phyloP scores from a whole-genome alignment of 2,888 invertebrate species.

The Noctua comes region DNA sequence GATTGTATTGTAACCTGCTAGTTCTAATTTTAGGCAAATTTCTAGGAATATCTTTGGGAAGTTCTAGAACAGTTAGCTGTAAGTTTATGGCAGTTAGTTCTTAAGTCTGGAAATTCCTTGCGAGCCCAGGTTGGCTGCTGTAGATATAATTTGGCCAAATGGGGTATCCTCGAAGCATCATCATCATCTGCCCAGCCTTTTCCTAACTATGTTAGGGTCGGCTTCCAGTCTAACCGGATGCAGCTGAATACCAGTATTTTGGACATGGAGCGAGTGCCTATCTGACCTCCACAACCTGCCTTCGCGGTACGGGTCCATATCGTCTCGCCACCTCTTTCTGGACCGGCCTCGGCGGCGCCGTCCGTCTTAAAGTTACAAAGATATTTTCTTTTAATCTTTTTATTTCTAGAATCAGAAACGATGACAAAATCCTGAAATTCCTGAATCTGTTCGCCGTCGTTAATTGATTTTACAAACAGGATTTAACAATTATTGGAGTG shows the following conservation, averaged over 20 bases:
- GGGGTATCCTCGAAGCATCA: too few species aligned
- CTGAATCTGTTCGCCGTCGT: not conserved
- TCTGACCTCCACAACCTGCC: too few species aligned
- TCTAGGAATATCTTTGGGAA: slow-evolving; percentile 20
- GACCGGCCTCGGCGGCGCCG: too few species aligned
- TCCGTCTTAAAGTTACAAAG: not conserved
- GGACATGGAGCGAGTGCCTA: too few species aligned
- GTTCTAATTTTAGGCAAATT: slow-evolving; percentile 36
- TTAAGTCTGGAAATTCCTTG: not conserved
- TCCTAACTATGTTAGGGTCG: too few species aligned
- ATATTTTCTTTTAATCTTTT: not conserved
- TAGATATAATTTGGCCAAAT: too few species aligned
- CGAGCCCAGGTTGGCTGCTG: too few species aligned
- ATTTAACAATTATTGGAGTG: not conserved
- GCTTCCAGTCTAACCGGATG: too few species aligned
- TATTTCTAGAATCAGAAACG: not conserved
- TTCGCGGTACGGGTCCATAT: too few species aligned
- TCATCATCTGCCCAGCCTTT: too few species aligned
- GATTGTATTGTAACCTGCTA: slow-evolving; percentile 60
- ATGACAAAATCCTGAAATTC: not conserved
- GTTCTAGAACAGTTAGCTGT: slow-evolving; percentile 18
- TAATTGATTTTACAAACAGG: not conserved
- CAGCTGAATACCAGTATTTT: too few species aligned
- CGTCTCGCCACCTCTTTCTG: too few species aligned
- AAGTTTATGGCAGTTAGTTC: not conserved